These are phyloP conservation scores for Phodopus roborovskii DNA, from an alignment of 2,113 vertebrate genomes.

Conservation along the genomic window DNA sequence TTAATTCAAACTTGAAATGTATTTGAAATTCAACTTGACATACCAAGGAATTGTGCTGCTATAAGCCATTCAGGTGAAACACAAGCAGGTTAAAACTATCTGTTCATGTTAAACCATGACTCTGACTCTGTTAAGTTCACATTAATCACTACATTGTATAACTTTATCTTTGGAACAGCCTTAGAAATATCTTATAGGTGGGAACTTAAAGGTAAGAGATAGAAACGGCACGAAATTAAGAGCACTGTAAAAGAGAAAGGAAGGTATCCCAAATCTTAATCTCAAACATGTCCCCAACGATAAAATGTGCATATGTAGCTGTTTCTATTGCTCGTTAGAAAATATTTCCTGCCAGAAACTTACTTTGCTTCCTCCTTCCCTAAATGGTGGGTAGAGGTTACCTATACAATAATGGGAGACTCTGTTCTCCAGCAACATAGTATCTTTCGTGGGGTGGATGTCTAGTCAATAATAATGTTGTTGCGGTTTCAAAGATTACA, in stretches of 20 bases:
- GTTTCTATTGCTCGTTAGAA: neutral
- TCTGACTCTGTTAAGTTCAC: neutral
- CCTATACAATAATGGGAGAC: neutral
- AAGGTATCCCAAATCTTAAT: neutral
- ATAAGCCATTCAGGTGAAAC: neutral
- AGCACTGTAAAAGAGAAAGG: neutral
- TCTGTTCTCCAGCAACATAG: neutral
- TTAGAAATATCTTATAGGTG: neutral
- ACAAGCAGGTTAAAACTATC: neutral
- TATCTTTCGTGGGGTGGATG: neutral
- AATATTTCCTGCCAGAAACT: neutral
- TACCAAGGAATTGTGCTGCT: neutral
- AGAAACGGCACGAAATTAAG: neutral
- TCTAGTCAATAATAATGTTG: neutral
- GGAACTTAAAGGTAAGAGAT: neutral
- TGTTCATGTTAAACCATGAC: neutral
- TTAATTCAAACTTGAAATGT: slow-evolving; percentile 25
- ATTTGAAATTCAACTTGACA: neutral
- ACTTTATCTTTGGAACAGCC: slow-evolving; percentile 23
- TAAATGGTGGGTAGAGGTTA: neutral
- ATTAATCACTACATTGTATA: neutral
- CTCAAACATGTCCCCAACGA: neutral
- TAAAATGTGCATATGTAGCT: neutral
- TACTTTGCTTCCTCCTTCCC: neutral
- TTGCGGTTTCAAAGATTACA: neutral